Conservation (phyloP, 2,888 invertebrate genomes). For the Hermaeophaga mercurialis region DNA sequence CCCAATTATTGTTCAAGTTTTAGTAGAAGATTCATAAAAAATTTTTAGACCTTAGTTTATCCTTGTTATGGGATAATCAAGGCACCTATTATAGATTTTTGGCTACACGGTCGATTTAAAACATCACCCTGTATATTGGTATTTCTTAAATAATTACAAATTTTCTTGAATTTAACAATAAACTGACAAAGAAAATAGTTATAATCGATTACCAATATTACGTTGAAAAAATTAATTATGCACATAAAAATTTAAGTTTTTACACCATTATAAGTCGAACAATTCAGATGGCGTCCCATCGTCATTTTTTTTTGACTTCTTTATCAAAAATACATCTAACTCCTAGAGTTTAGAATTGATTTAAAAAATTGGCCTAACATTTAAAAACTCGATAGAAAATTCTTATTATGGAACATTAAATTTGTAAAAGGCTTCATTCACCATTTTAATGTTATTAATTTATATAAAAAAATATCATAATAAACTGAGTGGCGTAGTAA, state of each 20-base stretch:
- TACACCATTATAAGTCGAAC: conserved; percentile 25
- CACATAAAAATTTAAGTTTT: too few species aligned
- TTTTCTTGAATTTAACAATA: too few species aligned
- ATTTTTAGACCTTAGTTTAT: conserved; percentile 18
- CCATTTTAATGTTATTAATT: background rate
- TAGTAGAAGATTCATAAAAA: conserved; percentile 18
- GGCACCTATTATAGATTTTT: too few species aligned
- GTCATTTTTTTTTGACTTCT: conserved; percentile 24
- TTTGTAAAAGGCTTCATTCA: conserved; percentile 10
- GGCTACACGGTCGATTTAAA: too few species aligned
- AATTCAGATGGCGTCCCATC: conserved; percentile 15
- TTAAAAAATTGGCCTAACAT: conserved; percentile 22
- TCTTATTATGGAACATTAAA: conserved; percentile 16
- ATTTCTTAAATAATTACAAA: too few species aligned
- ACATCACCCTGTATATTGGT: too few species aligned
- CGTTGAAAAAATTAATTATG: too few species aligned
- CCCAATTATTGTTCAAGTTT: conserved; percentile 4
- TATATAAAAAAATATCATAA: conserved; percentile 1
- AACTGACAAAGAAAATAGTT: too few species aligned
- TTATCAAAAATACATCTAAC: conserved; percentile 27
- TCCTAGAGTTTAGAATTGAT: conserved; percentile 9
- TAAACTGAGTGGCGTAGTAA: conserved; percentile 7
- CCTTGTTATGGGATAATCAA: conserved; percentile 10
- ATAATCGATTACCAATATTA: too few species aligned
- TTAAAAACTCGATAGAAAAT: conserved; percentile 25